Evolutionary conservation across 2,888 invertebrate species (phyloP).

Genomic region (Netelia melanura): DNA sequence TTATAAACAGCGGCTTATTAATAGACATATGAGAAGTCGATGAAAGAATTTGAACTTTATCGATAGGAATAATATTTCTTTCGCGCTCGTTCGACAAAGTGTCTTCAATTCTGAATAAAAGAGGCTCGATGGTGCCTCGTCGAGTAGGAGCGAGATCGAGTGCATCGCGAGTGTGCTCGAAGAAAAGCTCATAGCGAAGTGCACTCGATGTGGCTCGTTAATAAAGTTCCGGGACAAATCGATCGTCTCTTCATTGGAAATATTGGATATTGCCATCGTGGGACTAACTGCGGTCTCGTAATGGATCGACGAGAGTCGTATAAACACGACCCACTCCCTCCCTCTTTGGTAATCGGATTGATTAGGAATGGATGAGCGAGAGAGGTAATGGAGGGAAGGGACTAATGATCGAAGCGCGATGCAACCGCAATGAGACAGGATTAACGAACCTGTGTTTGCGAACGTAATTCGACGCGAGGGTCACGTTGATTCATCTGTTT

Average conservation of each 20-base stretch:
- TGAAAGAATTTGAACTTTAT: background rate
- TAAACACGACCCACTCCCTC: slow-evolving; percentile 16
- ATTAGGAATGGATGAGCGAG: slow-evolving; percentile 51
- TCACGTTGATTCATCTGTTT: slow-evolving; percentile 16
- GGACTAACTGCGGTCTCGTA: slow-evolving; percentile 9
- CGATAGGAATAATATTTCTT: background rate
- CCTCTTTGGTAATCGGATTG: slow-evolving; percentile 52
- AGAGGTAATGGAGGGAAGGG: slow-evolving; percentile 19
- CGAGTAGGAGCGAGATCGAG: slow-evolving; percentile 19
- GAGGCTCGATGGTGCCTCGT: background rate
- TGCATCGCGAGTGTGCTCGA: slow-evolving; percentile 11
- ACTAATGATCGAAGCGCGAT: slow-evolving; percentile 32
- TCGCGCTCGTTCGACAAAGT: background rate
- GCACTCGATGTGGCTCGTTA: slow-evolving; percentile 48
- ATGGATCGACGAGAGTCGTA: slow-evolving; percentile 13
- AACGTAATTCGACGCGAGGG: slow-evolving; percentile 14
- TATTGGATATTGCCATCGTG: slow-evolving; percentile 22
- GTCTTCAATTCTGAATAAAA: background rate
- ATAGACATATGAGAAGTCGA: background rate
- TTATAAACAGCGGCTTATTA: background rate
- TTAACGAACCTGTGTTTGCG: slow-evolving; percentile 41
- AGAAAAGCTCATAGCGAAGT: slow-evolving; percentile 37
- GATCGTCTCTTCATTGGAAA: slow-evolving; percentile 32
- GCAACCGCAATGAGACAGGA: slow-evolving; percentile 33
- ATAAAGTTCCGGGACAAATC: slow-evolving; percentile 44